These are phyloP conservation scores for Stictonetta naevosa DNA, from an alignment of 2,113 vertebrate genomes.

Conservation along the genomic window DNA sequence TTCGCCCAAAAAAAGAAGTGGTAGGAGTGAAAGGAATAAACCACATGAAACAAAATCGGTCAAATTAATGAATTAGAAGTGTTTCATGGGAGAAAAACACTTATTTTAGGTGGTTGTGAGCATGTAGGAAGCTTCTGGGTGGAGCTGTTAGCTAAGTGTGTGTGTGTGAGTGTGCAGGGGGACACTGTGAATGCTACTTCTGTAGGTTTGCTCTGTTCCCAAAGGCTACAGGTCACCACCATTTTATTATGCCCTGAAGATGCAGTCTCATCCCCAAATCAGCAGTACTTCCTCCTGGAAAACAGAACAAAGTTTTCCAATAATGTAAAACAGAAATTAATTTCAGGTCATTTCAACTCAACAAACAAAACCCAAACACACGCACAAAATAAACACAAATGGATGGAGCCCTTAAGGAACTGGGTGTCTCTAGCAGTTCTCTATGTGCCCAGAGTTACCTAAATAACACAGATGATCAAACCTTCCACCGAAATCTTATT, in stretches of 20 bases:
- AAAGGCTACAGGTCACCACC: not conserved
- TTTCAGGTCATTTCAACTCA: slow-evolving; percentile 1
- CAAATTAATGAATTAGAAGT: not conserved
- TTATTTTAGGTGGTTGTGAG: not conserved
- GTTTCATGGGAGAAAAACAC: not conserved
- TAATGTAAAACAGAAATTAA: slow-evolving; percentile 1
- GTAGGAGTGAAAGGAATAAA: not conserved
- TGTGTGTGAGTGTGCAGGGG: not conserved
- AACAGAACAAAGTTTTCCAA: not conserved
- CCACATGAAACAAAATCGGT: not conserved
- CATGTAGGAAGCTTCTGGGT: not conserved
- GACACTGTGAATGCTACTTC: not conserved
- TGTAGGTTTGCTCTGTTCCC: not conserved
- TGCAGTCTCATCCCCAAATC: not conserved
- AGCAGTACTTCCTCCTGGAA: not conserved
- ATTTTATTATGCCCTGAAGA: not conserved
- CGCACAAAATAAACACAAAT: not conserved
- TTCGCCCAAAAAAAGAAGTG: not conserved
- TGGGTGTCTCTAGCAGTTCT: not conserved
- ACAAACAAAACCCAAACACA: no score
- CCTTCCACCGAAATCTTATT: not conserved
- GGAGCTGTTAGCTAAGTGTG: not conserved
- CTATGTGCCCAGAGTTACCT: not conserved
- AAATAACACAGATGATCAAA: not conserved
- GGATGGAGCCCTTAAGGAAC: not conserved